Conservation (phyloP, 2,113 vertebrate genomes). For the Sisor rabdophorus region DNA sequence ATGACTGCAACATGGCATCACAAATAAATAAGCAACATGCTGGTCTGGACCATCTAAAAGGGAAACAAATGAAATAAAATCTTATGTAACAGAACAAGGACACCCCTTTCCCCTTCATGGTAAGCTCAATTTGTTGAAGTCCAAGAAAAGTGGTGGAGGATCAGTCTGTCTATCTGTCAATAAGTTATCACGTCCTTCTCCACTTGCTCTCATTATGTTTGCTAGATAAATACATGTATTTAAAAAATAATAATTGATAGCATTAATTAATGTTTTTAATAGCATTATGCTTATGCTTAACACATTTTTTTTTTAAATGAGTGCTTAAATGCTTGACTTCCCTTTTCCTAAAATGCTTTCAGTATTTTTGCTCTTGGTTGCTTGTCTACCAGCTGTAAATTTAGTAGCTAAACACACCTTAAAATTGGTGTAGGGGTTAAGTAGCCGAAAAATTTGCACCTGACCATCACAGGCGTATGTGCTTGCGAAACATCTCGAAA, state of each 20-base stretch:
- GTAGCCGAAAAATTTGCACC: background rate
- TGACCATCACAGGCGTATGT: background rate
- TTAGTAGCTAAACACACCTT: background rate
- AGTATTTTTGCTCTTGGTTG: background rate
- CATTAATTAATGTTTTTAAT: too few species aligned
- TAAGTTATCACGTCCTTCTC: background rate
- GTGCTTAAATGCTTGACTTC: background rate
- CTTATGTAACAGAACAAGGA: constrained; percentile 22
- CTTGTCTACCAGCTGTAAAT: background rate
- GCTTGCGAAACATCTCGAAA: background rate
- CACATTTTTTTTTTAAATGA: too few species aligned
- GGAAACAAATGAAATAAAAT: background rate
- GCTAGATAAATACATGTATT: constrained; percentile 4
- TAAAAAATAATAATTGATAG: too few species aligned
- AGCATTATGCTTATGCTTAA: too few species aligned
- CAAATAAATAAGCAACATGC: background rate
- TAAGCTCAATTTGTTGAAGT: background rate
- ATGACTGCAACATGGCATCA: background rate
- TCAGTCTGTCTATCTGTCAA: constrained; percentile 31
- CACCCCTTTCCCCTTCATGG: background rate
- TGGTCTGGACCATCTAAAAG: background rate
- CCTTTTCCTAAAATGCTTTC: background rate
- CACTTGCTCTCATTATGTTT: background rate
- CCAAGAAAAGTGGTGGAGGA: constrained; percentile 6
- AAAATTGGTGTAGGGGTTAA: too few species aligned